phyloP scores from a whole-genome alignment of 2,797 vertebrate species.

The Silurus aristotelis region DNA sequence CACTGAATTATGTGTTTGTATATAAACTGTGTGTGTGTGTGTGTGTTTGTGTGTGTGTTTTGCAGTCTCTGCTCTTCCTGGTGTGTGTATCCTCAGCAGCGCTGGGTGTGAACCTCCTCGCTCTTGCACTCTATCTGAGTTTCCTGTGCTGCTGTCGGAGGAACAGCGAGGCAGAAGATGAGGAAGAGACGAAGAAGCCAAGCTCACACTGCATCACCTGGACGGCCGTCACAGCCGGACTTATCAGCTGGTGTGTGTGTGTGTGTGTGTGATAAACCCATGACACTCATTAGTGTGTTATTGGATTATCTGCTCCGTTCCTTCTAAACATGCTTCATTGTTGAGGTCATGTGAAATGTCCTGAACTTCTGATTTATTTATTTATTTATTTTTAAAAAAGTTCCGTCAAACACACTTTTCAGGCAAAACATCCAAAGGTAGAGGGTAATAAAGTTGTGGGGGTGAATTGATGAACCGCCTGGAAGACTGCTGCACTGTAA shows the following conservation, averaged over 20 bases:
- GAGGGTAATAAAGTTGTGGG: background rate
- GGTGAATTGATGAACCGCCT: background rate
- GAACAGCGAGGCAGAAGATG: constrained; percentile 70
- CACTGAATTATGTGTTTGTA: background rate
- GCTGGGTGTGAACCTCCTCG: constrained; percentile 88
- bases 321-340: background rate
- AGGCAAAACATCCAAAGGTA: background rate
- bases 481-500: rapidly evolving
- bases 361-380: background rate
- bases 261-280: constrained; percentile 27
- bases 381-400: background rate
- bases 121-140: constrained; percentile 83
- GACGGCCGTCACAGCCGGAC: constrained; percentile 85
- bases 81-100: constrained; percentile 82
- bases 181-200: constrained; percentile 80
- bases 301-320: constrained; percentile 36
- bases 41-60: background rate
- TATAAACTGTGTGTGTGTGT: background rate
- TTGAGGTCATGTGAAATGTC: constrained; percentile 1
- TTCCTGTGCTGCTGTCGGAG: constrained; percentile 81
- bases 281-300: constrained; percentile 43
- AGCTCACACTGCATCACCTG: constrained; percentile 88
- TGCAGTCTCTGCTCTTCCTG: constrained; percentile 87
- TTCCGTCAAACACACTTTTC: background rate
- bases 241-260: constrained; percentile 88